Base-by-base conservation (phyloP, 2,797 vertebrate species). In the Halcyon badia region DNA sequence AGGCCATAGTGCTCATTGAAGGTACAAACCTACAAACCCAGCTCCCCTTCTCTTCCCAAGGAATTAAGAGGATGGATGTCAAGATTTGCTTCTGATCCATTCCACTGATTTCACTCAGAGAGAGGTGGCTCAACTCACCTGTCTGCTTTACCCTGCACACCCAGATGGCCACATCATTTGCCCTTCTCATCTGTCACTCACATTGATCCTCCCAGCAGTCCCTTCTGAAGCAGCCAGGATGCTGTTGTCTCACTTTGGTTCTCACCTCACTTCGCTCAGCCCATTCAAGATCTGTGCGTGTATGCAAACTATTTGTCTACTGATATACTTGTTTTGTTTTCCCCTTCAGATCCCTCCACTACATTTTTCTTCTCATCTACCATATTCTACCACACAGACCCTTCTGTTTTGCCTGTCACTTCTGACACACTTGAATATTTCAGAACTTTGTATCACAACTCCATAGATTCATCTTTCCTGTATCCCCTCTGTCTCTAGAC, bases 171-270 rank as follows among this genome's bases (percentile, higher is more conserved):
- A 80, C 33, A 66, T 39, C 52, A 65, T 7, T 9, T 51, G 31
- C 15, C 65, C 5, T 33, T 46, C 33, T 69, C 51, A 37, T 7
- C 20, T 49, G 6, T 31, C 4, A 6, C 42, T 42, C 37, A 65
- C 14, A 24, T 1, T 46, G 21, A 66, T 41, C 8, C 26, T 64
- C 33, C 39, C 31, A 58, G 3, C 0, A 35, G 14, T 5, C 17
- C 64, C 52, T 71, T 37, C 87, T 33, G 28, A 71, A 33, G 15
- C 58, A 46, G 31, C 24, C 10, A 69, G 9, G 28, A 49, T 1
- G 1, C 14, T 14, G 4, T 5, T 16, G 6, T 28, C 10, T 37
- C 18, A 9, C 39, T 75, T 64, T 37, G 30, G 41, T 21, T 83
- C 62, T 70, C 13, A 6, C 10, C 31, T 60, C 42, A 11, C 33